Evolutionary conservation across 64 coral and sea anemone genomes (phyloP).

Genomic region (Anthopleura sola): DNA sequence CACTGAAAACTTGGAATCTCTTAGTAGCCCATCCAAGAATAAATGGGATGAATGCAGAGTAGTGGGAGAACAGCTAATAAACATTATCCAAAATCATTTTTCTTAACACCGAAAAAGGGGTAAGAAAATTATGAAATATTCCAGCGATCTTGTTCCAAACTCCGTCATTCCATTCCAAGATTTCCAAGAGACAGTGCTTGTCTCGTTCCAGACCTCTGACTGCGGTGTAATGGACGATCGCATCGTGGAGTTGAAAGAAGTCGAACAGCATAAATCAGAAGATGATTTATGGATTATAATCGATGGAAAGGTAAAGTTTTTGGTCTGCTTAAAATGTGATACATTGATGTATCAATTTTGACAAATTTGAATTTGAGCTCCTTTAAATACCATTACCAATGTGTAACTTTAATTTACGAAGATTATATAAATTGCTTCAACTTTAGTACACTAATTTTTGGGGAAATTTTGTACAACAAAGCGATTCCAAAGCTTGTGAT

Average conservation of each 20-base stretch:
- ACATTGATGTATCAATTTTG: not conserved
- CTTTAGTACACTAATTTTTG: no score
- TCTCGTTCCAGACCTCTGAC: not conserved
- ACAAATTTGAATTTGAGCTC: no score
- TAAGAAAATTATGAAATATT: not conserved
- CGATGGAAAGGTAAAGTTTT: not conserved
- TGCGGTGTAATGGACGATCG: not conserved
- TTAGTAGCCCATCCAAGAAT: constrained; percentile 66
- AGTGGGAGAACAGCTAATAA: constrained; percentile 21
- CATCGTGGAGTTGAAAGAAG: not conserved
- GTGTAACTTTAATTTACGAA: no score
- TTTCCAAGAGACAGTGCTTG: not conserved
- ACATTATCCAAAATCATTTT: not conserved
- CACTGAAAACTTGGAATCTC: constrained; percentile 71
- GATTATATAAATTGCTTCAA: no score
- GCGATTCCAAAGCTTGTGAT: no score
- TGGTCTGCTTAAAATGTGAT: not conserved
- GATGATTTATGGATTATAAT: constrained; percentile 9
- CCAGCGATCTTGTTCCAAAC: not conserved
- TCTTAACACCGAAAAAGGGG: not conserved
- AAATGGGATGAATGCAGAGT: constrained; percentile 80
- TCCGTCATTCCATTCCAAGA: not conserved
- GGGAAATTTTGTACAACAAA: no score
- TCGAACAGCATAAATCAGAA: not conserved
- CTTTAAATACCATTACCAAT: no score